Evolutionary conservation across 1,140 invertebrate species (phyloP).

Genomic region (Caenorhabditis brenneri): DNA sequence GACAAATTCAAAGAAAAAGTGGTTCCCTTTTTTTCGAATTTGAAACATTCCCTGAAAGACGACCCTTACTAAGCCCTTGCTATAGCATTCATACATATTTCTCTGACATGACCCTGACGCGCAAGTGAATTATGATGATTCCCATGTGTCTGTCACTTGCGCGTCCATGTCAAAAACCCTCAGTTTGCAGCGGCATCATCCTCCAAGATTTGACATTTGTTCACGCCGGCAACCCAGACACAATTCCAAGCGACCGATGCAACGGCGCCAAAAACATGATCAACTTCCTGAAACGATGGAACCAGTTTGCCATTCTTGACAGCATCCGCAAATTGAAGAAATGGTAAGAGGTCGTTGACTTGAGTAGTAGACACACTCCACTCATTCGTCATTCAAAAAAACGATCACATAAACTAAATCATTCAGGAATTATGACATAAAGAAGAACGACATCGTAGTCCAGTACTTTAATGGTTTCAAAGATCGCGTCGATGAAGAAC

Average conservation of each 20-base stretch:
- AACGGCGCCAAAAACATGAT: slow-evolving; percentile 75
- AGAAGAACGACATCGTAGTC: slow-evolving; percentile 89
- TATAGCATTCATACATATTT: neutral
- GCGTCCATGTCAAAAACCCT: neutral
- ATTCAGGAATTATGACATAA: slow-evolving; percentile 73
- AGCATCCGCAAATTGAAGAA: slow-evolving; percentile 85
- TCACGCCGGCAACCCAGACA: slow-evolving; percentile 86
- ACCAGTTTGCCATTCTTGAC: slow-evolving; percentile 95
- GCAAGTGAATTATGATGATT: neutral
- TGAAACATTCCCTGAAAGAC: no score
- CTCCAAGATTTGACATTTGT: slow-evolving; percentile 98
- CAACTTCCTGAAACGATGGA: slow-evolving; percentile 97
- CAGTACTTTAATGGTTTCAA: slow-evolving; percentile 95
- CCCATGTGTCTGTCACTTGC: neutral
- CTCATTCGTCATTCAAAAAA: slow-evolving; percentile 23
- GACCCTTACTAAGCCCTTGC: no score
- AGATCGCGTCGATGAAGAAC: slow-evolving; percentile 90
- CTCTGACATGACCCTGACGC: neutral
- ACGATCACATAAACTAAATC: slow-evolving; percentile 11
- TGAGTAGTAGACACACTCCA: neutral
- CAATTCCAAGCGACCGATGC: slow-evolving; percentile 43
- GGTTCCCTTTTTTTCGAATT: no score
- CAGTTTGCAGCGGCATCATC: slow-evolving; percentile 85
- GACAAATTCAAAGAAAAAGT: no score
- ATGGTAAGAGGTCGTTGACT: slow-evolving; percentile 50